Percentiles rank a stretch among this genome's conserved stretches.
phyloP scores from a whole-genome alignment of 2,888 invertebrate genomes.

The Eudemis profundana region DNA sequence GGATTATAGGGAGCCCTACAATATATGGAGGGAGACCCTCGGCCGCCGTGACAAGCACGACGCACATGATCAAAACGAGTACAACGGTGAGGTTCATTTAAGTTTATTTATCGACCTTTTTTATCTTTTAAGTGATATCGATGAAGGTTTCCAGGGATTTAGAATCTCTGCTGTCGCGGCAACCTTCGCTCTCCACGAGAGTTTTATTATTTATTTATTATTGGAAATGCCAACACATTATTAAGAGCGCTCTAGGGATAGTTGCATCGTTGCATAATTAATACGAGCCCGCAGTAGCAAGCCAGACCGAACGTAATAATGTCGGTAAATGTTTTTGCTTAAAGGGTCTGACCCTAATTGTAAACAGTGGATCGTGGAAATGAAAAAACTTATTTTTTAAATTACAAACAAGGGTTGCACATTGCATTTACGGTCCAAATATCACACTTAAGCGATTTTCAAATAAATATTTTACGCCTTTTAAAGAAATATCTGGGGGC shows the following conservation, averaged over 20 bases:
- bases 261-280: conserved; percentile 13
- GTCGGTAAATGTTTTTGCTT: conserved; percentile 53
- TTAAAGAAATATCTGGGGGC: too few relatives aligned
- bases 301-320: conserved; percentile 58
- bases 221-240: not conserved
- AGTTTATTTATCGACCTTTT: conserved; percentile 15
- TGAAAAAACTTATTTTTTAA: conserved; percentile 65
- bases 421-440: conserved; percentile 47
- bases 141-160: too few relatives aligned
- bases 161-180: too few relatives aligned
- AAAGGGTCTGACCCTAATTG: conserved; percentile 65
- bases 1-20: conserved; percentile 80
- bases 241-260: not conserved
- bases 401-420: conserved; percentile 55
- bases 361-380: conserved; percentile 68
- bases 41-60: conserved; percentile 76
- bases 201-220: not conserved
- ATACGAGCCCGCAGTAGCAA: conserved; percentile 39
- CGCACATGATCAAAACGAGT: conserved; percentile 75
- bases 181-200: not conserved
- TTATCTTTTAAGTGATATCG: too few relatives aligned
- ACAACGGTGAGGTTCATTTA: conserved; percentile 67
- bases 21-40: conserved; percentile 80
- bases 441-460: conserved; percentile 19
- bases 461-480: not conserved